Percentiles rank a stretch among this genome's conserved stretches.
Conservation (phyloP, 2,888 invertebrate species). For the Meiosimyza platycephala region DNA sequence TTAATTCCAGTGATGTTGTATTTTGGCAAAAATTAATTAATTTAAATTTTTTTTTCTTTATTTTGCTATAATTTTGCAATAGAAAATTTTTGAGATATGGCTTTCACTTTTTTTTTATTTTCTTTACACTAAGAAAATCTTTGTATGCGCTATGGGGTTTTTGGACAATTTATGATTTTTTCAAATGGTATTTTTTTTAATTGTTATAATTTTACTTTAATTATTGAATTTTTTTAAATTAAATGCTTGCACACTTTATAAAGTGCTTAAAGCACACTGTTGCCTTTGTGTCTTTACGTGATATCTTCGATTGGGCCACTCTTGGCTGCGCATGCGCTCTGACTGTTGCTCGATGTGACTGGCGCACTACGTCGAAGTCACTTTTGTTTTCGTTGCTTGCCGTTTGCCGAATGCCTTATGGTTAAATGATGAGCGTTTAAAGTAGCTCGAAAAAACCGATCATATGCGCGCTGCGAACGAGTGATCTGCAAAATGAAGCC, state of each 20-base stretch:
- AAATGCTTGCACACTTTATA: no score
- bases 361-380: conserved; percentile 59
- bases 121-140: no score
- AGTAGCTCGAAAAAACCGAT: conserved; percentile 57
- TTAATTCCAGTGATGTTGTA: not conserved
- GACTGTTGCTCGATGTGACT: conserved; percentile 30
- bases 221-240: not conserved
- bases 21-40: conserved; percentile 27
- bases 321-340: conserved; percentile 17
- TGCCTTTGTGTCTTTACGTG: not conserved
- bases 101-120: no score
- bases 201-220: not conserved
- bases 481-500: conserved; percentile 22
- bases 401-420: conserved; percentile 63
- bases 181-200: not conserved
- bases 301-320: conserved; percentile 9
- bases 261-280: no score
- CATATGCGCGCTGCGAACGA: conserved; percentile 34
- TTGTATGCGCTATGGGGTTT: no score
- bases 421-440: conserved; percentile 63
- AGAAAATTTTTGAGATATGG: no score
- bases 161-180: not conserved
- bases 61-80: no score
- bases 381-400: conserved; percentile 65
- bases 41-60: conserved; percentile 14